Evolutionary conservation across 2,113 vertebrate genomes (phyloP).

Genomic region (Pelecanoides urinatrix): DNA sequence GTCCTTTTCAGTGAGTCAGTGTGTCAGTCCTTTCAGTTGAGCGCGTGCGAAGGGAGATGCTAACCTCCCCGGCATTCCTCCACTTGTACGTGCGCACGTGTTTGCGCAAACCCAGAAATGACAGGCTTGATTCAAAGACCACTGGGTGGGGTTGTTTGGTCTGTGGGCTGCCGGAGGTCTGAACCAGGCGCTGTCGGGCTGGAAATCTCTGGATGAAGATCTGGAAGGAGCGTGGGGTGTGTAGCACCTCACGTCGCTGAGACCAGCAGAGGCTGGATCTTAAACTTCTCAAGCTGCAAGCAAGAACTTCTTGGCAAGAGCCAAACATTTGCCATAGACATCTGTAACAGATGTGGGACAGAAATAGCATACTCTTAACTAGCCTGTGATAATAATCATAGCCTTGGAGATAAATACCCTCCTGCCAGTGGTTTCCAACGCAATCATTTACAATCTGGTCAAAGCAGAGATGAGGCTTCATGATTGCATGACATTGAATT

Average conservation of each 20-base stretch:
- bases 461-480: neutral
- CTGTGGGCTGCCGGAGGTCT: neutral
- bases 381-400: neutral
- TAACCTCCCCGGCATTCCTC: neutral
- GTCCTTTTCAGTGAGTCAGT: neutral
- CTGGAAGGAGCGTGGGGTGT: neutral
- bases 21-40: neutral
- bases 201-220: neutral
- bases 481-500: neutral
- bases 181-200: neutral
- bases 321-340: neutral
- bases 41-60: neutral
- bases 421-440: neutral
- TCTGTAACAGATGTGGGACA: neutral
- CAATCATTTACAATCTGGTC: neutral
- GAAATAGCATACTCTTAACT: neutral
- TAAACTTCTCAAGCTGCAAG: neutral
- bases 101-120: neutral
- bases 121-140: neutral
- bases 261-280: neutral
- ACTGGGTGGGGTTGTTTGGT: neutral
- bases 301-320: neutral
- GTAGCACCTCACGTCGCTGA: neutral
- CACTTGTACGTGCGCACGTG: fast-evolving
- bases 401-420: neutral